These are phyloP conservation scores for Drosophila algonquin DNA, from an alignment of 2,888 invertebrate genomes.

Conservation along the genomic window DNA sequence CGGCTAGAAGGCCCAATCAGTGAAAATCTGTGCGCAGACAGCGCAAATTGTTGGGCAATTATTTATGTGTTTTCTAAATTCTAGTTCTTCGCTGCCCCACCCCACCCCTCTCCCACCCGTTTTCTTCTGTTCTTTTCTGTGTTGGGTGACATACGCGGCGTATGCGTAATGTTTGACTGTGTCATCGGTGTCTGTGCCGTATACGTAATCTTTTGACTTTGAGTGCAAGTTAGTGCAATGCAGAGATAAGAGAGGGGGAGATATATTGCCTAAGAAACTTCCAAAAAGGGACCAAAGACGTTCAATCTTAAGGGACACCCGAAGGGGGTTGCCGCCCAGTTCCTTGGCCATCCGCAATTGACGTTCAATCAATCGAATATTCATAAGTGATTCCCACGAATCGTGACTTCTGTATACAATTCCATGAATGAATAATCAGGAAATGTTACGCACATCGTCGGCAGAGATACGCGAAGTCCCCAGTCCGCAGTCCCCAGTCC, in stretches of 20 bases:
- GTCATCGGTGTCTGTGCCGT: slow-evolving; percentile 22
- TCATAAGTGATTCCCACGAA: background rate
- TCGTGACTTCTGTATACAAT: background rate
- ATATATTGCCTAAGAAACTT: no score
- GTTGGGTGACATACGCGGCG: slow-evolving; percentile 29
- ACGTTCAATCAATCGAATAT: background rate
- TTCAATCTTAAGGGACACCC: no score
- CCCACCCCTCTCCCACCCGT: background rate
- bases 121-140: background rate
- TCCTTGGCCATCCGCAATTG: background rate
- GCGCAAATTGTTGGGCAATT: slow-evolving; percentile 73
- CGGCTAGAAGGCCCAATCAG: slow-evolving; percentile 44
- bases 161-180: slow-evolving; percentile 55
- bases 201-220: slow-evolving; percentile 24
- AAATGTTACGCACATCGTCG: background rate
- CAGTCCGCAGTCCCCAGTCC: background rate
- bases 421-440: background rate
- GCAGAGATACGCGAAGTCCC: background rate
- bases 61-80: slow-evolving; percentile 56
- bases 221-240: background rate
- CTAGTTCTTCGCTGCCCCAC: slow-evolving; percentile 1
- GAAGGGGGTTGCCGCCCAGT: no score
- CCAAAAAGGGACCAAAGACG: no score
- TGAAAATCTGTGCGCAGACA: slow-evolving; percentile 73
- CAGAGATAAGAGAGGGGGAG: background rate